phyloP scores from a whole-genome alignment of 2,797 vertebrate genomes.

The Benthosema pterotum region DNA sequence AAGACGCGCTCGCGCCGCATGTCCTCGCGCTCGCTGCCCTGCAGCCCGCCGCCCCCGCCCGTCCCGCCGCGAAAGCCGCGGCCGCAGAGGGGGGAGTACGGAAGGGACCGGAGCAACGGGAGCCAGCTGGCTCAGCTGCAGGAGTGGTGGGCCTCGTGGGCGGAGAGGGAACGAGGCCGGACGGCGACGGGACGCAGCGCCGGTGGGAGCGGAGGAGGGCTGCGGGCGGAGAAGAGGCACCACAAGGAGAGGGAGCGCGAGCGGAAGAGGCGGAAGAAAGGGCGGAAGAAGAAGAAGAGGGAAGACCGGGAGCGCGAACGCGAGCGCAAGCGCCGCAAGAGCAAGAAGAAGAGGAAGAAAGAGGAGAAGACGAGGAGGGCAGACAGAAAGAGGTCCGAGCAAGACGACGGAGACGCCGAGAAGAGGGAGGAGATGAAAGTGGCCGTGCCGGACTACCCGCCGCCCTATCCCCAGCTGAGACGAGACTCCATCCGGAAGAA shows the following conservation, averaged over 20 bases:
- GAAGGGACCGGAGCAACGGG: conserved; percentile 76
- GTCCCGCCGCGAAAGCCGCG: conserved; percentile 80
- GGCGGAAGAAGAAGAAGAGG: conserved; percentile 79
- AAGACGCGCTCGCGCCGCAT: conserved; percentile 76
- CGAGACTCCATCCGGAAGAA: conserved; percentile 79
- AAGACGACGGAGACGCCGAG: conserved; percentile 72
- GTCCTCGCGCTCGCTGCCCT: conserved; percentile 80
- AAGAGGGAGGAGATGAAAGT: conserved; percentile 77
- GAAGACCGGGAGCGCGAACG: conserved; percentile 78
- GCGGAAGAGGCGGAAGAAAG: conserved; percentile 74
- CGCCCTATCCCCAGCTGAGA: conserved; percentile 70
- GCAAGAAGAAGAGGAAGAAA: conserved; percentile 82
- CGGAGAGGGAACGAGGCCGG: conserved; percentile 72
- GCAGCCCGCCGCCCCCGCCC: conserved; percentile 81
- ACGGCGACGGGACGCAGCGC: conserved; percentile 40
- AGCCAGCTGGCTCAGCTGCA: conserved; percentile 82
- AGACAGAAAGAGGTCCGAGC: conserved; percentile 68
- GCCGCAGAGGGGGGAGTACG: conserved; percentile 80
- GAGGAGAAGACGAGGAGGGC: conserved; percentile 68
- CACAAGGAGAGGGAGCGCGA: conserved; percentile 73
- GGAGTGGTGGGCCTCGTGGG: conserved; percentile 85
- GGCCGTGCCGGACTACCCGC: conserved; percentile 72
- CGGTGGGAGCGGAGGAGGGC: conserved; percentile 44
- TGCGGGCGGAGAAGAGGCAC: conserved; percentile 65
- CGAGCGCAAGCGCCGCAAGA: conserved; percentile 79